phyloP scores from a whole-genome alignment of 2,888 invertebrate genomes.

The Caenorhabditis sp. region DNA sequence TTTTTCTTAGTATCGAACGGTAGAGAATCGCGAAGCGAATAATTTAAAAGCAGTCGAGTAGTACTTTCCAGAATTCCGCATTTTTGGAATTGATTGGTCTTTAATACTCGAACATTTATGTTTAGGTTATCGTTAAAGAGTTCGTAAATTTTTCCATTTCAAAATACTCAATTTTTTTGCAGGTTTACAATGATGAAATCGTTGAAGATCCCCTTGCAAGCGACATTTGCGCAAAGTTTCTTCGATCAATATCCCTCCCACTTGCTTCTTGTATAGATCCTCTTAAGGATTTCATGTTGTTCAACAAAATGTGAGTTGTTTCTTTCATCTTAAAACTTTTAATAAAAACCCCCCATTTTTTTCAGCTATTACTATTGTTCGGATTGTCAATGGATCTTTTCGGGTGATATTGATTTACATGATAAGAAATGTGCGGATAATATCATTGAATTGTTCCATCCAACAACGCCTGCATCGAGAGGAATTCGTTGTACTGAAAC shows the following conservation, averaged over 20 bases:
- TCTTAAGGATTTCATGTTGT: slow-evolving; percentile 15
- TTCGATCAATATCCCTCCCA: slow-evolving; percentile 1
- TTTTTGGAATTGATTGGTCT: not conserved
- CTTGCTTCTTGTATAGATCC: slow-evolving; percentile 22
- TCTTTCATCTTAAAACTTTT: not conserved
- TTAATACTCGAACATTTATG: slow-evolving; percentile 2
- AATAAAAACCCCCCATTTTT: not conserved
- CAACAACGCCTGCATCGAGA: not conserved
- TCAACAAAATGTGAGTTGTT: slow-evolving; percentile 22
- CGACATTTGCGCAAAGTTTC: not conserved
- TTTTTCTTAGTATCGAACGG: not conserved
- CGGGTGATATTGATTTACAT: slow-evolving; percentile 1
- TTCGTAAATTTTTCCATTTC: too few relatives aligned
- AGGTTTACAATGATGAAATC: not conserved
- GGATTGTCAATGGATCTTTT: slow-evolving; percentile 7
- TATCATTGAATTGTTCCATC: slow-evolving; percentile 7
- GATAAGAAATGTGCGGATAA: not conserved
- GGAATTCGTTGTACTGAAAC: not conserved
- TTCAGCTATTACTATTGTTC: slow-evolving; percentile 13
- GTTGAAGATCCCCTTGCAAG: slow-evolving; percentile 1
- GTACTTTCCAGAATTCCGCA: not conserved
- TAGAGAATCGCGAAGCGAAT: slow-evolving; percentile 4
- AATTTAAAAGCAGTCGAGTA: slow-evolving; percentile 7
- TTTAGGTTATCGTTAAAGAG: too few relatives aligned
- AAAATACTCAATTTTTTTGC: slow-evolving; percentile 4